Evolutionary conservation across 2,888 invertebrate species (phyloP), one percentile per base, ranked within the genome.

Genomic region (Aporophyla nigra): DNA sequence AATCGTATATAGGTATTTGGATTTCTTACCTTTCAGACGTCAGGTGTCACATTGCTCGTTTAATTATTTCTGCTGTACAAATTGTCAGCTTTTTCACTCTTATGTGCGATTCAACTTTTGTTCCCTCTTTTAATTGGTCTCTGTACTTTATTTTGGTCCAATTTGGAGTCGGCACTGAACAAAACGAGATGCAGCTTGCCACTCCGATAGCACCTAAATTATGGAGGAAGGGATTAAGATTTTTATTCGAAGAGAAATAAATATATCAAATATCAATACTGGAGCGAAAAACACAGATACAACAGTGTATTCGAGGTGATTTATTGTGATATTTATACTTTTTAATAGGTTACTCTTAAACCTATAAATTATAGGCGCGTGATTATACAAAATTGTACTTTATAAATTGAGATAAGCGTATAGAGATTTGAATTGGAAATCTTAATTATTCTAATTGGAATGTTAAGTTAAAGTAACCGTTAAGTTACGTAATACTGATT

Each of bases 361-460:
- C 61, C 65, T 27, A 82, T 82, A 82, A 84, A 78, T 85, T 56
- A 62, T 27, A 61, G 12, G 5, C 21, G 19, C 58, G 71, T 78
- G 67, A 66, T 73, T 66, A 84, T 78, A 82, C 58, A 27, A 78
- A 72, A 66, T 79, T 71, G 61, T 78, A 71, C 71, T 86, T 83
- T 73, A 74, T 66, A 66, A 68, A 74, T 72, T 66, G 27, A 81
- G 63, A 76, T 81, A 81, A 78, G 67, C 51, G 59, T 58, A 65
- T 63, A 68, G 19, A 71, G 54, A 78, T 87, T 83, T 66, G 66
- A 87, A 84, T 78, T 82, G 75, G 78, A 82, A 80, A 82, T 82
- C 63, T 77, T 69, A 78, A 78, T 86, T 75, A 79, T 85, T 81
- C 75, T 70, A 78, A 74, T 74, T 76, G 49, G 83, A 87, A 84